phyloP scores from a whole-genome alignment of 2,888 invertebrate genomes.

The Epinotia nisella region DNA sequence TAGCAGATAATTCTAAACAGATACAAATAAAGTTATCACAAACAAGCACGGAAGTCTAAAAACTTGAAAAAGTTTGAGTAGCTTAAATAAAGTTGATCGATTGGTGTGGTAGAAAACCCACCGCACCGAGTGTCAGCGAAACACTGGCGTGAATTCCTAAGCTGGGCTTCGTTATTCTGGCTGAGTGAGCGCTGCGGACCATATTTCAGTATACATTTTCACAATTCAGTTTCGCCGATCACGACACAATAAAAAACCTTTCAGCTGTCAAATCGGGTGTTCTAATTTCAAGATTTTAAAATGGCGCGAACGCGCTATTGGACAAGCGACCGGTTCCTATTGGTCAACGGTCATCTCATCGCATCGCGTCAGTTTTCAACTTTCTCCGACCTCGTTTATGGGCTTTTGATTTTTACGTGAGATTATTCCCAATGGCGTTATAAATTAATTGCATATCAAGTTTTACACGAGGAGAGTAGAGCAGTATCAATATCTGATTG shows the following conservation, averaged over 20 bases:
- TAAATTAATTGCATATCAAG: not conserved
- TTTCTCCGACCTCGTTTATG: slow-evolving; percentile 78
- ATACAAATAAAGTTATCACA: slow-evolving; percentile 45
- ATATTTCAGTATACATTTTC: slow-evolving; percentile 32
- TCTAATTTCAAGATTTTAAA: slow-evolving; percentile 50
- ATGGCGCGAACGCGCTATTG: slow-evolving; percentile 49
- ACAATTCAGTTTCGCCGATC: slow-evolving; percentile 22
- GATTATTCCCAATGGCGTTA: not conserved
- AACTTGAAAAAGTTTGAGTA: slow-evolving; percentile 27
- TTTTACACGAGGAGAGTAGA: not conserved
- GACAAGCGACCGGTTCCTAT: slow-evolving; percentile 67
- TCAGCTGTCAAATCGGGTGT: slow-evolving; percentile 40
- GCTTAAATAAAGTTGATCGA: slow-evolving; percentile 48
- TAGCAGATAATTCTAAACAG: slow-evolving; percentile 17
- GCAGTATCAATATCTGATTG: not conserved
- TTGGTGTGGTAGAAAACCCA: slow-evolving; percentile 55
- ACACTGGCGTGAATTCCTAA: slow-evolving; percentile 62
- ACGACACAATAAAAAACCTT: slow-evolving; percentile 37
- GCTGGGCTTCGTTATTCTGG: slow-evolving; percentile 9
- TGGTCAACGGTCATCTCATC: slow-evolving; percentile 69
- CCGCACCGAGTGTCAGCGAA: slow-evolving; percentile 70
- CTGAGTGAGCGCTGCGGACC: slow-evolving; percentile 22
- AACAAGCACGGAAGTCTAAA: slow-evolving; percentile 46
- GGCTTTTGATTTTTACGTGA: slow-evolving; percentile 55
- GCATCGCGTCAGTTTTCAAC: slow-evolving; percentile 71